These are phyloP conservation scores for Vulpes ferrilata DNA, from an alignment of 2,113 vertebrate species.

Conservation along the genomic window DNA sequence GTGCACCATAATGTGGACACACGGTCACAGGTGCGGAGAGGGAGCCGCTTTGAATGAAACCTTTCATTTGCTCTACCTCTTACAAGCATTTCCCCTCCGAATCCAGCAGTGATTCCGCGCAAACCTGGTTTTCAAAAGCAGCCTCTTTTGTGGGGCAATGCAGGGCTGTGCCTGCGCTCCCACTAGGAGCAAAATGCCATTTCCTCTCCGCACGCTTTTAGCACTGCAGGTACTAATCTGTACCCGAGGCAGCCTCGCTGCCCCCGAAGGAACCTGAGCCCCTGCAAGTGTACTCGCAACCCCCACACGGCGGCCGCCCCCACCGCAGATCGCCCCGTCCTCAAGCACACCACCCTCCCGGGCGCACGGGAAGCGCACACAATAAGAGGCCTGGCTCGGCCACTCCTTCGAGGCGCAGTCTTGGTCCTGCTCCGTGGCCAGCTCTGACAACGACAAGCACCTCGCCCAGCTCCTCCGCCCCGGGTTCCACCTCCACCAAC, in stretches of 20 bases:
- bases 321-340: neutral
- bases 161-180: constrained; percentile 46
- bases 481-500: neutral
- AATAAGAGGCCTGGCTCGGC: constrained; percentile 75
- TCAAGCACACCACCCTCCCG: neutral
- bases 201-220: constrained; percentile 66
- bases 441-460: constrained; percentile 69
- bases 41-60: constrained; percentile 22
- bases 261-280: constrained; percentile 69
- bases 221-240: constrained; percentile 72
- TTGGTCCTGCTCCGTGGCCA: constrained; percentile 22
- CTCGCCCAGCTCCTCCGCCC: constrained; percentile 17
- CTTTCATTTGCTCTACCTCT: constrained; percentile 28
- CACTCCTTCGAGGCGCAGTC: constrained; percentile 67
- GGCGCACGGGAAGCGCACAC: constrained; percentile 50
- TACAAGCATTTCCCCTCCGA: neutral
- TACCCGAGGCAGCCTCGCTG: neutral
- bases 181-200: constrained; percentile 68
- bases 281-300: constrained; percentile 44
- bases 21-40: constrained; percentile 2
- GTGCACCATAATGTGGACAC: constrained; percentile 27
- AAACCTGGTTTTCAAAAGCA: constrained; percentile 54
- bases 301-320: neutral
- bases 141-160: constrained; percentile 64
- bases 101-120: neutral